A percentile compares a stretch with the other conserved stretches of the same genome.
Evolutionary conservation across 2,888 invertebrate genomes (phyloP).

Genomic region (Drosophila nr. fundita): DNA sequence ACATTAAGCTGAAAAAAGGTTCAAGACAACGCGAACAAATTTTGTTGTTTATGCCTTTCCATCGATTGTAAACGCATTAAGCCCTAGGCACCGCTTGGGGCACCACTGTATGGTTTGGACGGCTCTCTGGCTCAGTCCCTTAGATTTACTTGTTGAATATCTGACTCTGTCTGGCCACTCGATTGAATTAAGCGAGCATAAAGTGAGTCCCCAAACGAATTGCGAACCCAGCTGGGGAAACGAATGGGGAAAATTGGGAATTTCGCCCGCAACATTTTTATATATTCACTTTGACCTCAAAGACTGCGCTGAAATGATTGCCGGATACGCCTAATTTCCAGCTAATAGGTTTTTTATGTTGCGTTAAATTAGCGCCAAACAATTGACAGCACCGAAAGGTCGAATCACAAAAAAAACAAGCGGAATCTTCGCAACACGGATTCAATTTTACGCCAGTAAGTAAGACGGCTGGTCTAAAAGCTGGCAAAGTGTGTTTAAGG

Average conservation of each 20-base stretch:
- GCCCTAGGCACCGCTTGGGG: slow-evolving; percentile 5
- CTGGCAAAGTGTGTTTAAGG: background rate
- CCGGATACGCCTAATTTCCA: slow-evolving; percentile 59
- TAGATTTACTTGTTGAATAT: slow-evolving; percentile 74
- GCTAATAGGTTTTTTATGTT: slow-evolving; percentile 64
- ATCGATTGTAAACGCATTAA: slow-evolving; percentile 51
- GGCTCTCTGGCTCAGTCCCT: background rate
- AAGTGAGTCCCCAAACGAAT: slow-evolving; percentile 53
- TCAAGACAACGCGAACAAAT: slow-evolving; percentile 16
- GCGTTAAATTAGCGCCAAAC: slow-evolving; percentile 33
- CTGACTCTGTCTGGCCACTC: slow-evolving; percentile 46
- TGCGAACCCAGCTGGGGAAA: slow-evolving; percentile 33
- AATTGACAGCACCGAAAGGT: slow-evolving; percentile 17
- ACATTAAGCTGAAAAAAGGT: slow-evolving; percentile 74
- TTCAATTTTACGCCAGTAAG: background rate
- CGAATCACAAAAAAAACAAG: slow-evolving; percentile 22
- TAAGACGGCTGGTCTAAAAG: background rate
- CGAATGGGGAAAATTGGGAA: slow-evolving; percentile 20
- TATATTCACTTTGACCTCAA: slow-evolving; percentile 21
- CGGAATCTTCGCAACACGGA: background rate
- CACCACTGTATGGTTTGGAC: background rate
- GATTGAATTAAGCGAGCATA: slow-evolving; percentile 69
- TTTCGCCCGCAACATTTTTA: slow-evolving; percentile 24
- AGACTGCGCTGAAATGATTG: slow-evolving; percentile 23
- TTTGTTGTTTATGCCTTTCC: background rate